Base-by-base conservation (phyloP, 2,888 invertebrate genomes). In the Leptarthrus brevirostris region DNA sequence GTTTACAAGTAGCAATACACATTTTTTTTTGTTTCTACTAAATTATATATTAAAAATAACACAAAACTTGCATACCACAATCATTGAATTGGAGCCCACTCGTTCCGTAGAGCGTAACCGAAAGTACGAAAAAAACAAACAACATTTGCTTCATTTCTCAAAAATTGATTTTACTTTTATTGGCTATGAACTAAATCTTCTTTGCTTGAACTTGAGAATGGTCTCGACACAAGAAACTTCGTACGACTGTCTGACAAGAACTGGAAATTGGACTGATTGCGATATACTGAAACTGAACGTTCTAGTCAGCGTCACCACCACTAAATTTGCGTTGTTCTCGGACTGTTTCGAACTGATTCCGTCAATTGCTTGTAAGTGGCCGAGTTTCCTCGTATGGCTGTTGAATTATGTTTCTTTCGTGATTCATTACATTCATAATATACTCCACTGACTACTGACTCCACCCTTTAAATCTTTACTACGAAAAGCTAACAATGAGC, bases 81-180 rank as follows among this genome's bases (percentile, higher is more conserved):
- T 84, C 83, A 36, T 76, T 80, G 76, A 83, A 84, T 74, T 83
- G 82, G 73, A 83, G 79, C 24, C 79, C 80, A 58, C 79, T 69
- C 30, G 78, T 75, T 40, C 76, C 74, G 30, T 64, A 77, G 22
- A 78, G 76, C 70, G 80, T 75, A 53, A 70, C 77, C 6, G 80
- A 74, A 40, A 80, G 75, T 52, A 82, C 77, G 30, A 77, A 70
- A 73, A 81, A 47, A 14, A 79, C 61, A 61, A 80, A 70, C 18
- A 36, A 61, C 74, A 79, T 77, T 74, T 79, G 79, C 72, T 80
- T 81, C 82, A 82, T 82, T 75, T 75, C 78, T n/a, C 10, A 34
- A n/a, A 40, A n/a, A 56, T 34, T 47, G 30, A 54, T 58, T 3
- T 52, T 8, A 3, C 66, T 61, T 71, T 16, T 26, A n/a, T n/a